Evolutionary conservation across 2,888 invertebrate species (phyloP).

Genomic region (Pachliopta kotzebuea): DNA sequence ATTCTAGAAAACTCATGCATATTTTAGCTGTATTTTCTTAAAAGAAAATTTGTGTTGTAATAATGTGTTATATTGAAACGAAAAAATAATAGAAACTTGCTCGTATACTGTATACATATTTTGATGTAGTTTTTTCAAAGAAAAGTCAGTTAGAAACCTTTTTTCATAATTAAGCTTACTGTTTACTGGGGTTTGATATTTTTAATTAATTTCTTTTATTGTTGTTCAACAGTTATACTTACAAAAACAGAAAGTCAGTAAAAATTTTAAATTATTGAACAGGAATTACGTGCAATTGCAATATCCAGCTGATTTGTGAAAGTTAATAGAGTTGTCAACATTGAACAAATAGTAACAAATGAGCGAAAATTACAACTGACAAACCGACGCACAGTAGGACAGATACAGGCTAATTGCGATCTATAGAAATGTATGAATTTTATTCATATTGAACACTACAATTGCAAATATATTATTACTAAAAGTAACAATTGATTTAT

Average conservation of each 20-base stretch:
- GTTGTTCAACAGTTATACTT: too few species aligned
- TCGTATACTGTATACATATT: too few species aligned
- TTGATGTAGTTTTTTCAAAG: too few species aligned
- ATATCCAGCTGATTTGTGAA: neutral
- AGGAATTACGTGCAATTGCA: neutral
- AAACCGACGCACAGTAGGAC: conserved; percentile 7
- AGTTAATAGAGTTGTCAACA: conserved; percentile 18
- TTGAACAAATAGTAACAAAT: conserved; percentile 17
- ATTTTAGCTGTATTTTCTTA: conserved; percentile 2
- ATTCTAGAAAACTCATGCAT: conserved; percentile 2
- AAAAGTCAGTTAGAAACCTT: too few species aligned
- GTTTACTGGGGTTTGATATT: too few species aligned
- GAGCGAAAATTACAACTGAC: conserved; percentile 14
- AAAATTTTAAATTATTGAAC: too few species aligned
- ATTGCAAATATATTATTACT: too few species aligned
- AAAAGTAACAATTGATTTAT: too few species aligned
- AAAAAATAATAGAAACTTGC: neutral
- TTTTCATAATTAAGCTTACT: too few species aligned
- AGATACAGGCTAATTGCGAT: conserved; percentile 8
- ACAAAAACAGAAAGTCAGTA: too few species aligned
- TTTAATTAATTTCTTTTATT: too few species aligned
- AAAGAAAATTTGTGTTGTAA: neutral
- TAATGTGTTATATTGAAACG: neutral
- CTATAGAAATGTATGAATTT: neutral
- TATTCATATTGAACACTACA: too few species aligned